Conservation (phyloP, 37 sponge, comb jelly and placozoan species). For the Petrosia ficiformis region DNA sequence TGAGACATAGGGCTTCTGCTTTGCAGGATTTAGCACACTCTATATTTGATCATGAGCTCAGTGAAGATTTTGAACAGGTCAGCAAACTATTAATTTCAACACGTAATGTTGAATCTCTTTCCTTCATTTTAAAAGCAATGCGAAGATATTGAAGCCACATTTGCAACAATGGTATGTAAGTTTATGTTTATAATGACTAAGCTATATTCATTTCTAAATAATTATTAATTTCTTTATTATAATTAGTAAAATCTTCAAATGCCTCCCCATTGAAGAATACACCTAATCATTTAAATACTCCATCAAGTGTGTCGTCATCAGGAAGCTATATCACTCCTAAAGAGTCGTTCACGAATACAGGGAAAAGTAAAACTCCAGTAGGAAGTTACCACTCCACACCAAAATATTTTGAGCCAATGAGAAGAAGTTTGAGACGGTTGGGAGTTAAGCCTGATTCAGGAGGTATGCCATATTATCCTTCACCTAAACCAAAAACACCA, state of each 20-base stretch:
- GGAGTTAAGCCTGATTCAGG: slow-evolving; percentile 34
- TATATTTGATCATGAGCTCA: slow-evolving; percentile 75
- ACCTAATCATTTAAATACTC: no score
- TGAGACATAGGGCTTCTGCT: neutral
- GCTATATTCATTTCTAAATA: no score
- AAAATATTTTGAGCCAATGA: slow-evolving; percentile 14
- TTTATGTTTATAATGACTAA: no score
- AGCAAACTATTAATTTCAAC: neutral
- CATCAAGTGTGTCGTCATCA: no score
- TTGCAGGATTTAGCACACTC: slow-evolving; percentile 85
- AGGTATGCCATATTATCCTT: slow-evolving; percentile 62
- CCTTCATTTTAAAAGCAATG: slow-evolving; percentile 36
- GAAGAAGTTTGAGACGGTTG: slow-evolving; percentile 60
- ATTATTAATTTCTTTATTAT: no score
- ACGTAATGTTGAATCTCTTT: neutral
- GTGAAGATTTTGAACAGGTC: slow-evolving; percentile 87
- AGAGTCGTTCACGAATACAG: no score
- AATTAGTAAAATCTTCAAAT: no score
- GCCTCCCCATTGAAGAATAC: no score
- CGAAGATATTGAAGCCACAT: slow-evolving; percentile 46
- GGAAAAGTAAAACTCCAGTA: no score
- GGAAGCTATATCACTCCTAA: no score
- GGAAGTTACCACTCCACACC: no score
- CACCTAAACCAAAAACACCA: slow-evolving; percentile 20
- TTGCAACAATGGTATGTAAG: slow-evolving; percentile 40